These are phyloP conservation scores for Riparia riparia DNA, from an alignment of 2,113 vertebrate species.

Conservation along the genomic window DNA sequence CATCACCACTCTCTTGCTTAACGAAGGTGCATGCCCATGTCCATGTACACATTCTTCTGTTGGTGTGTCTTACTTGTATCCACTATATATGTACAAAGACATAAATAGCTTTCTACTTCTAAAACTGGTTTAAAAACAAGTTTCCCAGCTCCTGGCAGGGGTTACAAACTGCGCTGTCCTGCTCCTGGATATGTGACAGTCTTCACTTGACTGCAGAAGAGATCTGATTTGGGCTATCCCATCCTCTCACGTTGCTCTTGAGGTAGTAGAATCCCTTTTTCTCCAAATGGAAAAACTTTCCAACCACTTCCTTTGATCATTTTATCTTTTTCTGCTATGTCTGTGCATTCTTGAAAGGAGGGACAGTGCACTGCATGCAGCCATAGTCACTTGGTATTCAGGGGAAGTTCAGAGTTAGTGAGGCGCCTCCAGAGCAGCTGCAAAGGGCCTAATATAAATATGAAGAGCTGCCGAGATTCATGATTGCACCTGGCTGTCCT, in stretches of 20 bases:
- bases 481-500: conserved; percentile 69
- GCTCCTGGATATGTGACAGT: neutral
- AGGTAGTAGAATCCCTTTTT: neutral
- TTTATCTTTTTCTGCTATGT: neutral
- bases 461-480: conserved; percentile 54
- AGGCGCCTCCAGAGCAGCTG: conserved; percentile 65
- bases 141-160: neutral
- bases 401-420: conserved; percentile 54
- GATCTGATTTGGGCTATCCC: neutral
- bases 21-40: rapidly evolving
- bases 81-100: neutral
- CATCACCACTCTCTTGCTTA: neutral
- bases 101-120: neutral
- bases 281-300: neutral
- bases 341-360: neutral
- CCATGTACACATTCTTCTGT: neutral
- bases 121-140: neutral
- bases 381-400: conserved; percentile 60
- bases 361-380: neutral
- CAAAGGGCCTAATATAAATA: conserved; percentile 62
- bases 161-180: neutral
- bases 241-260: neutral
- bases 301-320: neutral
- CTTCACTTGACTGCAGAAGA: neutral
- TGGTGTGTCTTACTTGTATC: neutral